phyloP scores from a whole-genome alignment of 2,797 vertebrate species.

The Characodon lateralis region DNA sequence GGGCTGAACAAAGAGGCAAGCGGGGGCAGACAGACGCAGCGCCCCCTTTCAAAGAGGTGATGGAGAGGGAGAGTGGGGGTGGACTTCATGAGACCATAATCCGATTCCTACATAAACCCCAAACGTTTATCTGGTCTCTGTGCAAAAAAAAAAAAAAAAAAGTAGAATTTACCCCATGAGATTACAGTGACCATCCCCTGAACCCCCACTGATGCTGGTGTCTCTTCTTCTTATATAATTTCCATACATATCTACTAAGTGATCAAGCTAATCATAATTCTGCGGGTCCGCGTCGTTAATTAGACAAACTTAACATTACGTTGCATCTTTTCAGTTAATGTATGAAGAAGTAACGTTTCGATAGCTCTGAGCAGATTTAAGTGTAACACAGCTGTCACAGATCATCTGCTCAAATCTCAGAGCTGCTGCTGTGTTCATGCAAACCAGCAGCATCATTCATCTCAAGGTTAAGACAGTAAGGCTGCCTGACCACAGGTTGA shows the following conservation, averaged over 20 bases:
- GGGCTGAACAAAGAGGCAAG: constrained; percentile 81
- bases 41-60: constrained; percentile 62
- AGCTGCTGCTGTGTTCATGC: constrained; percentile 37
- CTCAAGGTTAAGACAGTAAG: not conserved
- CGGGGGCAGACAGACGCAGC: constrained; percentile 75
- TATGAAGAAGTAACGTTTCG: constrained; percentile 14
- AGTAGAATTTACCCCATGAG: constrained; percentile 55
- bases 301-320: constrained; percentile 7
- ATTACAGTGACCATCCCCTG: constrained; percentile 48
- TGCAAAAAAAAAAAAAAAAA: constrained; percentile 46
- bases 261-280: constrained; percentile 1
- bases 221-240: constrained; percentile 6
- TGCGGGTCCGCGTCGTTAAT: not conserved
- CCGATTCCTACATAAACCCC: constrained; percentile 73
- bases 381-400: constrained; percentile 33
- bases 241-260: not conserved
- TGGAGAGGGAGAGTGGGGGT: constrained; percentile 40
- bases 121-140: constrained; percentile 67
- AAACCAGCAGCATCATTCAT: constrained; percentile 16
- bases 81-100: constrained; percentile 69
- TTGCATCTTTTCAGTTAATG: not conserved
- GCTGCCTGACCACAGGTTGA: constrained; percentile 24
- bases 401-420: constrained; percentile 30
- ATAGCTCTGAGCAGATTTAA: constrained; percentile 23
- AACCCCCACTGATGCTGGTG: constrained; percentile 3